phyloP scores from a whole-genome alignment of 1,140 invertebrate genomes.

The Cyrtorhinus lividipennis region DNA sequence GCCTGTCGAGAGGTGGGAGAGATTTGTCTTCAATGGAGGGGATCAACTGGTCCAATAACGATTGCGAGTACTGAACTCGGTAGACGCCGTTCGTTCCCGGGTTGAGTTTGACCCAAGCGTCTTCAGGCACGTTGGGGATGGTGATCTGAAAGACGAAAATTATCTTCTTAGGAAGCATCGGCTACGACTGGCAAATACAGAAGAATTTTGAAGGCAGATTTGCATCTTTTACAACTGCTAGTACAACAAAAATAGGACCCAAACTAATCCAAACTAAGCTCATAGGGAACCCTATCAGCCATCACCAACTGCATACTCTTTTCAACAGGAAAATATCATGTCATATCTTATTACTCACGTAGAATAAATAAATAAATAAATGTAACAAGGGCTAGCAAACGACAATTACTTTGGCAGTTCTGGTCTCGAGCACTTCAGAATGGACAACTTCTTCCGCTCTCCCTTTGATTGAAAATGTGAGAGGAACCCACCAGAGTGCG shows the following conservation, averaged over 20 bases:
- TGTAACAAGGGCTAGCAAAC: background rate
- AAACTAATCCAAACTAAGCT: too few species aligned
- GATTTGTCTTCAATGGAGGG: constrained; percentile 61
- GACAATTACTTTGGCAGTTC: background rate
- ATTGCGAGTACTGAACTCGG: constrained; percentile 68
- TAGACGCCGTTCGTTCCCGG: constrained; percentile 70
- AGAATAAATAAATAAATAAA: too few species aligned
- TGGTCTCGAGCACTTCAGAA: constrained; percentile 3
- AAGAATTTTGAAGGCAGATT: background rate
- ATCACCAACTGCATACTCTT: too few species aligned
- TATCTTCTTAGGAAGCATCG: constrained; percentile 9
- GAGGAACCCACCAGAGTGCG: constrained; percentile 70
- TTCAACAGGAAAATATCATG: too few species aligned
- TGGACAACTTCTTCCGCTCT: constrained; percentile 5
- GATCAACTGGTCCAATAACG: constrained; percentile 61
- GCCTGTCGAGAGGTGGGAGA: constrained; percentile 75
- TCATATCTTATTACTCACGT: too few species aligned
- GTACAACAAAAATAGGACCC: too few species aligned
- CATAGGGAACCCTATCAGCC: too few species aligned
- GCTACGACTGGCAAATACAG: too few species aligned
- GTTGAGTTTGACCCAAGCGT: constrained; percentile 80
- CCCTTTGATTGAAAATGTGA: constrained; percentile 48
- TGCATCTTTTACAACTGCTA: too few species aligned
- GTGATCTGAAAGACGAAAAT: constrained; percentile 37
- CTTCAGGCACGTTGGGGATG: constrained; percentile 46